phyloP scores from a whole-genome alignment of 2,797 vertebrate genomes.

The Trachurus trachurus region DNA sequence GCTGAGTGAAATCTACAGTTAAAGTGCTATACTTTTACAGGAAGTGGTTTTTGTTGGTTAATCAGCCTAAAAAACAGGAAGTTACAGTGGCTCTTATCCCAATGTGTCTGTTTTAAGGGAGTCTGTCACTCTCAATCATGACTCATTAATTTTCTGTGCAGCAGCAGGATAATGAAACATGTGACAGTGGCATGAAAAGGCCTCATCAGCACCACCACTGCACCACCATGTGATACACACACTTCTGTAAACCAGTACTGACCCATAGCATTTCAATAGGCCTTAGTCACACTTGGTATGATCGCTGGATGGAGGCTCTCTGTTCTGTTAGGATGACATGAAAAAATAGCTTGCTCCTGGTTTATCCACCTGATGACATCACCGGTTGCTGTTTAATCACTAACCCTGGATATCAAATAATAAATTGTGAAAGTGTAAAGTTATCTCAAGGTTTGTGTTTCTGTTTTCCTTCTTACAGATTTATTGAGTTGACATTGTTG shows the following conservation, averaged over 20 bases:
- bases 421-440: too few species aligned
- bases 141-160: background rate
- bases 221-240: background rate
- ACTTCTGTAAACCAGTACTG: background rate
- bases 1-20: background rate
- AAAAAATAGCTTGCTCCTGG: too few species aligned
- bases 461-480: too few species aligned
- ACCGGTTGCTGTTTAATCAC: too few species aligned
- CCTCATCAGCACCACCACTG: background rate
- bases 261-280: background rate
- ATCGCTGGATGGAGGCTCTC: too few species aligned
- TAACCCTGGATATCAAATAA: too few species aligned
- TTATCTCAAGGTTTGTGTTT: too few species aligned
- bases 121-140: background rate
- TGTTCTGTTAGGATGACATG: too few species aligned
- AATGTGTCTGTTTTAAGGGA: background rate
- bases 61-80: background rate
- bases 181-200: background rate
- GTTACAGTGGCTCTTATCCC: constrained; percentile 2
- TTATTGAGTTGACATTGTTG: too few species aligned
- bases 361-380: too few species aligned
- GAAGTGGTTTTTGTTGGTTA: background rate
- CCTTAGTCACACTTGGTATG: background rate
- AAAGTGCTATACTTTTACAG: too few species aligned
- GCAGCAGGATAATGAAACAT: background rate